Base-by-base conservation (phyloP, 92 coral and sea anemone genomes). In the Epizoanthus illoricatus region DNA sequence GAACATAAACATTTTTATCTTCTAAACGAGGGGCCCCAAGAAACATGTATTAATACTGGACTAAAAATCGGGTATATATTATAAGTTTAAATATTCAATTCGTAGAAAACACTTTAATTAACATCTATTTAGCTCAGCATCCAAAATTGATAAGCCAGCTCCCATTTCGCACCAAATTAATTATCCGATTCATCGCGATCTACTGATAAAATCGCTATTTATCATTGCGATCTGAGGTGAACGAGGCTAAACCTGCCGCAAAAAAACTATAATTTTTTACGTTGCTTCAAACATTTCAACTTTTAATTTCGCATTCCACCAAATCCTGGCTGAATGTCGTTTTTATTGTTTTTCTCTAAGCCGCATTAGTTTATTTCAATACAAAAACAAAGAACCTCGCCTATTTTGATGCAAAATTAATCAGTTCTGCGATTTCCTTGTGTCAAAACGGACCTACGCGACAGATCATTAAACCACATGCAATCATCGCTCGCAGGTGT, bases 321-420 rank as follows among this genome's bases (percentile, higher is more conserved):
- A 70, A 70, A 70, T 42, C 10, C 74, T 39, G 57, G 19, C 73
- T 15, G 54, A 17, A 12, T 17, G 57, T 70, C n/a, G 18, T 71
- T 28, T 71, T 33, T 23, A 42, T 71, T 71, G 33, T 71, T 33
- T 43, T 36, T 43, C 57, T 71, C 9, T 36, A n/a, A 13, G 58
- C n/a, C 60, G 23, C 59, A 71, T 49, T 71, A 47, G 18, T 43
- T 20, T 47, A 71, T 47, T 71, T 71, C 17, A n/a, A 10, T 71
- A 20, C 17, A 40, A 71, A 47, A 7, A 43, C 76, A 71, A 71
- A 71, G 76, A 71, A 68, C 76, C 21, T 71, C 76, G 56, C 76
- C 76, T 18, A 16, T 24, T 71, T 33, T 45, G 60, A 71, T 71
- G 76, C 60, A 71, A 71, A 71, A 71, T 47, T 47, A 71, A 71